A percentile compares a stretch with the other conserved stretches of the same genome.
Conservation (phyloP, 2,113 vertebrate species). For the Hylia prasina region DNA sequence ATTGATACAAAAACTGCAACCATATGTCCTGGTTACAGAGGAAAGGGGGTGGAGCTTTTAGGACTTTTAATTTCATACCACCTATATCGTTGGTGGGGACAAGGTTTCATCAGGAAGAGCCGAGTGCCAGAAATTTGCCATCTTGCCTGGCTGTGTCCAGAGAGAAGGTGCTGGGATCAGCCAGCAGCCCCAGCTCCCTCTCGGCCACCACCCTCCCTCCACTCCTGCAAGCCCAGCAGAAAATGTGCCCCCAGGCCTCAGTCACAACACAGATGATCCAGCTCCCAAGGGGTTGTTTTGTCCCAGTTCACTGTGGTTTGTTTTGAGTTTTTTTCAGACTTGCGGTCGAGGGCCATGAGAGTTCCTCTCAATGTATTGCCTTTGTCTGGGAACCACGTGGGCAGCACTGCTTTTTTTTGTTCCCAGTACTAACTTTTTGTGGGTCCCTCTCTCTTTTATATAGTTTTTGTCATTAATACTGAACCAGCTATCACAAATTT, state of each 20-base stretch:
- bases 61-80: not conserved
- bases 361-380: not conserved
- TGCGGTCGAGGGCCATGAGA: not conserved
- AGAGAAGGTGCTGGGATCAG: not conserved
- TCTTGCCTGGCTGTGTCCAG: not conserved
- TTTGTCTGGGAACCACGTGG: not conserved
- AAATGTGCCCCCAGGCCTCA: not conserved
- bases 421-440: not conserved
- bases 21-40: not conserved
- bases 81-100: not conserved
- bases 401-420: not conserved
- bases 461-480: not conserved
- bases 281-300: not conserved
- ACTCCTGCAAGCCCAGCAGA: not conserved
- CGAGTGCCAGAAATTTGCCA: not conserved
- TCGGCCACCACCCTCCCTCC: not conserved
- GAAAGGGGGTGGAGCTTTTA: not conserved
- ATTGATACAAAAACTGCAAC: not conserved
- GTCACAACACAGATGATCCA: fast-evolving
- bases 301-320: too few species aligned
- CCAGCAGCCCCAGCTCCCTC: not conserved
- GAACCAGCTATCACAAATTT: fast-evolving
- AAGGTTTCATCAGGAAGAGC: not conserved
- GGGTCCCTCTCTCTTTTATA: not conserved
- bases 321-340: not conserved